Evolutionary conservation across 2,888 invertebrate genomes (phyloP).

Genomic region (Mantis religiosa): DNA sequence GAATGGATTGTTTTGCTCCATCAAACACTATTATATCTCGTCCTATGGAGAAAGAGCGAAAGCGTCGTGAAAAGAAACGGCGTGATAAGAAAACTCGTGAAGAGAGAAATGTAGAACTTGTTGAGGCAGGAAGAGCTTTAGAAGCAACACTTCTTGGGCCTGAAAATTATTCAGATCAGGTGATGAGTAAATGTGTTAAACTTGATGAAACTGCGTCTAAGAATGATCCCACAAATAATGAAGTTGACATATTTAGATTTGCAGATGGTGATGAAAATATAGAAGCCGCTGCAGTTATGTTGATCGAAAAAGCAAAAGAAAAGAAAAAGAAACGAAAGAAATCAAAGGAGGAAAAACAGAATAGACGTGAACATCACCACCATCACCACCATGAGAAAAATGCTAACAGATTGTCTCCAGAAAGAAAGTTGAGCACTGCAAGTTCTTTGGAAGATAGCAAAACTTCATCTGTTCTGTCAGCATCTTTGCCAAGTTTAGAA

Average conservation of each 20-base stretch:
- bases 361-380: constrained; percentile 63
- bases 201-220: neutral
- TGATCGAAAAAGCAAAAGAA: constrained; percentile 57
- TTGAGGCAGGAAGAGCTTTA: constrained; percentile 75
- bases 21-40: constrained; percentile 4
- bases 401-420: constrained; percentile 20
- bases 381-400: constrained; percentile 58
- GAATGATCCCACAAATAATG: constrained; percentile 34
- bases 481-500: constrained; percentile 25
- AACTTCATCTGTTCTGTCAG: constrained; percentile 12
- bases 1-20: constrained; percentile 19
- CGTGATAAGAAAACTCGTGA: constrained; percentile 37
- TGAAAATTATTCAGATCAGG: constrained; percentile 45
- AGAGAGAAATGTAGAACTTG: constrained; percentile 54
- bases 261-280: constrained; percentile 56
- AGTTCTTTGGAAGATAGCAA: constrained; percentile 23
- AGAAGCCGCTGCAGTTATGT: constrained; percentile 44
- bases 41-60: constrained; percentile 57
- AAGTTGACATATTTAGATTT: constrained; percentile 57
- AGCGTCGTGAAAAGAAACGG: constrained; percentile 50
- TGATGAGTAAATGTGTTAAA: constrained; percentile 31
- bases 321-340: constrained; percentile 83
- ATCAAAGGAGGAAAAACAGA: constrained; percentile 71
- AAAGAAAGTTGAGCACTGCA: constrained; percentile 14
- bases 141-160: constrained; percentile 74